Percentiles rank a stretch among this genome's conserved stretches.
Evolutionary conservation across 2,888 invertebrate species (phyloP).

Genomic region (Diloba caeruleocephala): DNA sequence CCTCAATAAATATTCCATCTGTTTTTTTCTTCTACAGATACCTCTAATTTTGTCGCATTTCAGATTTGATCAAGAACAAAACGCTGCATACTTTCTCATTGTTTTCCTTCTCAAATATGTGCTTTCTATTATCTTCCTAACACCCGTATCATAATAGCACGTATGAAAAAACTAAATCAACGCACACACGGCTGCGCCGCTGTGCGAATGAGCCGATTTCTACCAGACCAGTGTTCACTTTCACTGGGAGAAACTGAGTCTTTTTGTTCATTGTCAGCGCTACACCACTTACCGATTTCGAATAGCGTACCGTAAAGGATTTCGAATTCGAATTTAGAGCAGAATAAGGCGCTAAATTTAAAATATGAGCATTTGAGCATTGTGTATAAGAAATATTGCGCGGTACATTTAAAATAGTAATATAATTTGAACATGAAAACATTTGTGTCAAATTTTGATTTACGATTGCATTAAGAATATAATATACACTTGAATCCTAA

Average conservation of each 20-base stretch:
- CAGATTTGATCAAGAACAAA: not conserved
- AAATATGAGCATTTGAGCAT: constrained; percentile 20
- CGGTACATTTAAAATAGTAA: constrained; percentile 11
- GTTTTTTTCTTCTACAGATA: not conserved
- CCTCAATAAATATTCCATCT: not conserved
- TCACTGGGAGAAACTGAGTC: constrained; percentile 86
- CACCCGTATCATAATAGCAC: constrained; percentile 42
- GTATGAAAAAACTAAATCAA: constrained; percentile 49
- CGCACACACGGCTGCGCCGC: constrained; percentile 50
- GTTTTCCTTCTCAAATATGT: constrained; percentile 37
- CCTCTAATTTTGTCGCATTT: not conserved
- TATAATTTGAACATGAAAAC: not conserved
- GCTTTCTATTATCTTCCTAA: constrained; percentile 42
- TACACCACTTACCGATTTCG: constrained; percentile 68
- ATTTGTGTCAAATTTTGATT: too few relatives aligned
- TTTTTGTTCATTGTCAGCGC: constrained; percentile 82
- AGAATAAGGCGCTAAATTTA: constrained; percentile 35
- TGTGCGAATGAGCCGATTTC: constrained; percentile 72
- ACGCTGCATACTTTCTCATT: constrained; percentile 35
- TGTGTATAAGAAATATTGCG: constrained; percentile 7
- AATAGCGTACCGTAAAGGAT: constrained; percentile 65
- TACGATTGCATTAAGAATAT: too few relatives aligned
- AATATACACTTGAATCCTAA: too few relatives aligned
- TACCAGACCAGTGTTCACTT: constrained; percentile 81
- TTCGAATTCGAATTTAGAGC: constrained; percentile 53